Percentiles rank a stretch among this genome's conserved stretches.
Evolutionary conservation across 2,797 vertebrate genomes (phyloP).

Genomic region (Sebastes melanostomus): DNA sequence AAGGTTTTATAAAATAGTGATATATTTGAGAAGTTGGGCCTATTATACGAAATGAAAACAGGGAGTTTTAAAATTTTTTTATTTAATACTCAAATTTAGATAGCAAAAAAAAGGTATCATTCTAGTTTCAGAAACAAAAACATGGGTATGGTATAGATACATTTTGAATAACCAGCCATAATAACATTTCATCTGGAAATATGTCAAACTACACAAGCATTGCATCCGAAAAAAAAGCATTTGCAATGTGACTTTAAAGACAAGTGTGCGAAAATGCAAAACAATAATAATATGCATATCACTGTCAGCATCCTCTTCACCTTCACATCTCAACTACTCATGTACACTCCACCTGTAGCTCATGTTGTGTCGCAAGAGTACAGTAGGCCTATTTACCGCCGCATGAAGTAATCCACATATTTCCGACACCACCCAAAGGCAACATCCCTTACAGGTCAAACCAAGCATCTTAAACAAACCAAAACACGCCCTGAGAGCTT

Average conservation of each 20-base stretch:
- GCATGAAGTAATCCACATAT: neutral
- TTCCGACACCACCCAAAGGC: slow-evolving; percentile 30
- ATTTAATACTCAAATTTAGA: neutral
- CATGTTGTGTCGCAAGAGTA: neutral
- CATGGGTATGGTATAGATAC: neutral
- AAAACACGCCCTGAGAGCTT: slow-evolving; percentile 20
- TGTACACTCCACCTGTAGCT: neutral
- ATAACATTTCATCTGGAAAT: neutral
- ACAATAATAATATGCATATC: neutral
- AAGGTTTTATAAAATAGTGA: neutral
- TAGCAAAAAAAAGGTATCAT: neutral
- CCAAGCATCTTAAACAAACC: slow-evolving; percentile 39
- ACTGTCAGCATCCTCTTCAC: neutral
- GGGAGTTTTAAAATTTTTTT: no score
- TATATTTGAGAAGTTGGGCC: no score
- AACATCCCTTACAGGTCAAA: neutral
- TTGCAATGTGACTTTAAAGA: neutral
- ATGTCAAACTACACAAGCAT: neutral
- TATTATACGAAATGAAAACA: no score
- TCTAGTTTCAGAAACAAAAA: neutral
- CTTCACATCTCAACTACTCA: neutral
- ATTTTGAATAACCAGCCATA: neutral
- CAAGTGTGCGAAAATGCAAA: neutral
- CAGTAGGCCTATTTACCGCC: neutral
- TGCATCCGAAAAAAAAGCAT: neutral